Conservation (phyloP, 2,797 vertebrate species). For the Otus scops region DNA sequence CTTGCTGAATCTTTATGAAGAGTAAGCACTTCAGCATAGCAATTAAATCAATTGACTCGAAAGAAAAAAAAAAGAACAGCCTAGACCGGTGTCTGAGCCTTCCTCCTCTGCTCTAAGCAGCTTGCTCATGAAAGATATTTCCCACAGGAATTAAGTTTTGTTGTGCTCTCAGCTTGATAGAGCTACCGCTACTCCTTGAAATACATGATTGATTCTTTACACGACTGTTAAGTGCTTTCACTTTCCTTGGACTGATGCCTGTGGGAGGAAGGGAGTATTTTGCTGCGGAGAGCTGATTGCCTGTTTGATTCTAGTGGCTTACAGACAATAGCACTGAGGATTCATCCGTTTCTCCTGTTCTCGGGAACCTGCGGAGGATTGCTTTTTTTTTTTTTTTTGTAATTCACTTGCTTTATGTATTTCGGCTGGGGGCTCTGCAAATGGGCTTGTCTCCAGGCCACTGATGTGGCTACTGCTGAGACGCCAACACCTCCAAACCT, state of each 20-base stretch:
- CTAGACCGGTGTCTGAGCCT: neutral
- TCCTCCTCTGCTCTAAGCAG: slow-evolving; percentile 25
- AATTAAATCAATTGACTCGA: slow-evolving; percentile 38
- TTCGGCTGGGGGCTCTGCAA: neutral
- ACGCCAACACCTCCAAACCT: neutral
- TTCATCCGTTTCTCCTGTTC: neutral
- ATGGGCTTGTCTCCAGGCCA: neutral
- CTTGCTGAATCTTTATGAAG: slow-evolving; percentile 23
- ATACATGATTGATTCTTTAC: slow-evolving; percentile 70
- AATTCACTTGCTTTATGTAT: neutral
- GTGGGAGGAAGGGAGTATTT: slow-evolving; percentile 65
- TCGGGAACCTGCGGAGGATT: neutral
- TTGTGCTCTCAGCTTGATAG: slow-evolving; percentile 60
- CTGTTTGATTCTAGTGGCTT: slow-evolving; percentile 50
- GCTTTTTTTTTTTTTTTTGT: neutral
- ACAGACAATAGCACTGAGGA: slow-evolving; percentile 41
- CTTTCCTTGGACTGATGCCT: slow-evolving; percentile 63
- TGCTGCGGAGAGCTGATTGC: slow-evolving; percentile 47
- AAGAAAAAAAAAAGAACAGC: neutral
- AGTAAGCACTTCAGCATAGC: slow-evolving; percentile 23
- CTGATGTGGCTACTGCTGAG: neutral
- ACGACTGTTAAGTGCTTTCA: slow-evolving; percentile 60
- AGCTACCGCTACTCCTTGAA: slow-evolving; percentile 51
- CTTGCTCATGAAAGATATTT: slow-evolving; percentile 57
- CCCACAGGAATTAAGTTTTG: slow-evolving; percentile 62